A percentile compares a stretch with the other conserved stretches of the same genome.
Conservation (phyloP, 1,140 invertebrate genomes). For the Dryas iulia region DNA sequence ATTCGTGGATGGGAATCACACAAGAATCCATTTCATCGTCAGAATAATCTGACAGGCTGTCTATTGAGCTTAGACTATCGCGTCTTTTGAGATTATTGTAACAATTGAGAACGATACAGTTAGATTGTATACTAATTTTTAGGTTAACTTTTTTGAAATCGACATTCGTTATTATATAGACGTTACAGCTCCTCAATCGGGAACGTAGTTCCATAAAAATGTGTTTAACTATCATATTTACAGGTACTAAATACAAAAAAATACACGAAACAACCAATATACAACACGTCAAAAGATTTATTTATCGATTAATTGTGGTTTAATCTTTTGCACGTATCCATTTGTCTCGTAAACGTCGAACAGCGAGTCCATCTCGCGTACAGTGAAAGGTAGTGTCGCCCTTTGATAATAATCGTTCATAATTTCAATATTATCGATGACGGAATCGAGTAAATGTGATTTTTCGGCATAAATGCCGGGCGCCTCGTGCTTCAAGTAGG, state of each 20-base stretch:
- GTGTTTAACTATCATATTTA: slow-evolving; percentile 72
- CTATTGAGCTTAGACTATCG: slow-evolving; percentile 68
- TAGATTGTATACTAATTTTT: slow-evolving; percentile 74
- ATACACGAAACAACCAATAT: too few relatives aligned
- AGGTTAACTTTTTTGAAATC: slow-evolving; percentile 68
- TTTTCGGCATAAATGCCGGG: slow-evolving; percentile 91
- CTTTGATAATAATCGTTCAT: slow-evolving; percentile 91
- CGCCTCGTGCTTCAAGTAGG: slow-evolving; percentile 89
- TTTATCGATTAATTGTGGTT: slow-evolving; percentile 62
- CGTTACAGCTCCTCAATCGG: slow-evolving; percentile 79
- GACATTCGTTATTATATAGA: slow-evolving; percentile 76
- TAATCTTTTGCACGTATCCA: slow-evolving; percentile 63
- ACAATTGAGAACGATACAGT: slow-evolving; percentile 74
- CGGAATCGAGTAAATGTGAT: slow-evolving; percentile 91
- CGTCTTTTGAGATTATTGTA: slow-evolving; percentile 54
- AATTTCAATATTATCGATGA: slow-evolving; percentile 95
- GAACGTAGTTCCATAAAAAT: slow-evolving; percentile 81
- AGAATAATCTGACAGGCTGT: slow-evolving; percentile 66
- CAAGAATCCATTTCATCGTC: slow-evolving; percentile 62
- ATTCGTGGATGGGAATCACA: slow-evolving; percentile 64
- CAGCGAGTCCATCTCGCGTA: slow-evolving; percentile 83
- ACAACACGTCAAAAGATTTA: slow-evolving; percentile 32
- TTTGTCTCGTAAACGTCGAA: slow-evolving; percentile 77
- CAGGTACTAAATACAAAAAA: too few relatives aligned
- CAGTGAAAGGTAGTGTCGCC: slow-evolving; percentile 87